Percentiles rank a stretch among this genome's conserved stretches.
phyloP scores from a whole-genome alignment of 92 coral and sea anemone genomes.

The Porites lobata region DNA sequence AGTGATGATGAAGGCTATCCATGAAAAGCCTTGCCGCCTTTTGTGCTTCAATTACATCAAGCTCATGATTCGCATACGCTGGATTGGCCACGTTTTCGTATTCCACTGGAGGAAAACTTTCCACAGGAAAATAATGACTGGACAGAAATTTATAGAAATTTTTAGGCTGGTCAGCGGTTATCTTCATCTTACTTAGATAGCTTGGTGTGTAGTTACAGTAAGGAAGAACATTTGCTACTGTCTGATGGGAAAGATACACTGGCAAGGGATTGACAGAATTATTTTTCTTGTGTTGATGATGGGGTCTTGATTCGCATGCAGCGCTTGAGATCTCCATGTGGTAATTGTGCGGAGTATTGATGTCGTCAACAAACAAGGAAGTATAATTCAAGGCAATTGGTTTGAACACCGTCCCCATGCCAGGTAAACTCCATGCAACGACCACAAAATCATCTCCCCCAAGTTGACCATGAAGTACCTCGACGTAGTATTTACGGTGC shows the following conservation, averaged over 20 bases:
- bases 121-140: background rate
- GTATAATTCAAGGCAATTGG: background rate
- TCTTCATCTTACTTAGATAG: background rate
- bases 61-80: background rate
- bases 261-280: background rate
- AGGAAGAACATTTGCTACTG: background rate
- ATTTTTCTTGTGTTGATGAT: background rate
- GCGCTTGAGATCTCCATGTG: background rate
- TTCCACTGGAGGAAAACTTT: conserved; percentile 18
- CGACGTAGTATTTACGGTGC: conserved; percentile 71
- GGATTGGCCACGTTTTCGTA: background rate
- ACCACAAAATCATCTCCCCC: conserved; percentile 41
- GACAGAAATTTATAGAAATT: background rate
- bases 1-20: conserved; percentile 1
- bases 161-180: background rate
- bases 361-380: background rate
- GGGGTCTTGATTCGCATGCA: conserved; percentile 15
- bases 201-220: conserved; percentile 19
- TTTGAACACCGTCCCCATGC: background rate
- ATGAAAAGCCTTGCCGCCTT: conserved; percentile 13
- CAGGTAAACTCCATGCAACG: conserved; percentile 77
- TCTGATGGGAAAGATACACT: conserved; percentile 8
- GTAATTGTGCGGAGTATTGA: background rate
- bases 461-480: conserved; percentile 61
- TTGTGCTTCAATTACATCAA: background rate